Conservation (phyloP, 2,888 invertebrate species). For the Apodemia duryi region DNA sequence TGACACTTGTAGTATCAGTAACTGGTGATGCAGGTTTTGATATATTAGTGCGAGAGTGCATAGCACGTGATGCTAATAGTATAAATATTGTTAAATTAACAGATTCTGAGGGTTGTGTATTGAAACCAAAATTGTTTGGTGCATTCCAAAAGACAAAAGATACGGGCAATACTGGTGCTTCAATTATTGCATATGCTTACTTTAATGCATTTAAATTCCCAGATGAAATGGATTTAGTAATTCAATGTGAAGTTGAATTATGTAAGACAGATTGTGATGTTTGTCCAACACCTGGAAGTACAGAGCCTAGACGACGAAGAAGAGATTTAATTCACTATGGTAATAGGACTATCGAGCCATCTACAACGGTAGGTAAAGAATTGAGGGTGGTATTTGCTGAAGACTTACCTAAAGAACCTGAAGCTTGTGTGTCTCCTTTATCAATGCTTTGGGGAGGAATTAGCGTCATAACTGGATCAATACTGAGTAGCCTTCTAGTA, state of each 20-base stretch:
- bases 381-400: conserved; percentile 84
- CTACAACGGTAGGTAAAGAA: conserved; percentile 82
- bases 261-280: conserved; percentile 89
- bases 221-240: conserved; percentile 89
- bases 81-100: conserved; percentile 84
- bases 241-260: conserved; percentile 90
- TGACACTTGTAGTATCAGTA: conserved; percentile 89
- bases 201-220: conserved; percentile 92
- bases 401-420: conserved; percentile 74
- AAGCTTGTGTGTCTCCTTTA: conserved; percentile 81
- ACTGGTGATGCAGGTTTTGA: conserved; percentile 90
- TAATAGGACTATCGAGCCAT: conserved; percentile 75
- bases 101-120: conserved; percentile 86
- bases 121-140: conserved; percentile 89
- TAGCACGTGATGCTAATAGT: conserved; percentile 84
- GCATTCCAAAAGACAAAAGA: conserved; percentile 89
- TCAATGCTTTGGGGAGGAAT: conserved; percentile 82
- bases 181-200: conserved; percentile 87
- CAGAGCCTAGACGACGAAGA: conserved; percentile 67
- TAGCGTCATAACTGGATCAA: conserved; percentile 79
- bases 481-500: conserved; percentile 70
- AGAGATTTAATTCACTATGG: conserved; percentile 65
- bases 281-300: conserved; percentile 83
- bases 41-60: conserved; percentile 86
- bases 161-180: conserved; percentile 85